phyloP scores from a whole-genome alignment of 2,888 invertebrate species.

The Drosophila merina region DNA sequence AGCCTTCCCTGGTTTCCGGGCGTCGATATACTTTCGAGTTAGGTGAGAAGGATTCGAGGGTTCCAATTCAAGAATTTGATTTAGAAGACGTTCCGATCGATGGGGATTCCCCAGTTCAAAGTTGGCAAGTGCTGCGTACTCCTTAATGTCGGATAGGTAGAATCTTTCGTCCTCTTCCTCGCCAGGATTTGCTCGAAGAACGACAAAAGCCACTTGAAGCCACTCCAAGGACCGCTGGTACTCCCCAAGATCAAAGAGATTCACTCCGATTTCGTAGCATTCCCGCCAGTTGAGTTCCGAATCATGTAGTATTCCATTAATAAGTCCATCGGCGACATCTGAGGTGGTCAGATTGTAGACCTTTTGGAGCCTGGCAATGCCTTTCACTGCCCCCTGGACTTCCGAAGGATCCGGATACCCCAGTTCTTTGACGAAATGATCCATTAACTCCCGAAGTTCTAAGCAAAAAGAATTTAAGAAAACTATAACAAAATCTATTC shows the following conservation, averaged over 20 bases:
- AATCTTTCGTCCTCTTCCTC: neutral
- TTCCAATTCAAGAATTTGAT: constrained; percentile 38
- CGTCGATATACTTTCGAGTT: constrained; percentile 38
- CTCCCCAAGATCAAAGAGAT: constrained; percentile 53
- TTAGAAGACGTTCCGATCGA: constrained; percentile 37
- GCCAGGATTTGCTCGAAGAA: constrained; percentile 17
- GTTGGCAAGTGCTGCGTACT: constrained; percentile 63
- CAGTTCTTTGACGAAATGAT: constrained; percentile 9
- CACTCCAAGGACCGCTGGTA: constrained; percentile 54
- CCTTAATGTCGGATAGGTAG: constrained; percentile 50
- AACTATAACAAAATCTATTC: too few relatives aligned
- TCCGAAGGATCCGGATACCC: constrained; percentile 91
- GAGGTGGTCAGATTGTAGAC: constrained; percentile 94
- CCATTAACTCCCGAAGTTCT: constrained; percentile 43
- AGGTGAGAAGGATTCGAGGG: constrained; percentile 37
- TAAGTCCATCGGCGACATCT: constrained; percentile 91
- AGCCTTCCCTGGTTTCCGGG: constrained; percentile 4
- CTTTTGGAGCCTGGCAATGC: constrained; percentile 94
- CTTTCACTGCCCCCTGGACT: constrained; percentile 94
- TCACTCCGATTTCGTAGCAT: constrained; percentile 68
- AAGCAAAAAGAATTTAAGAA: neutral
- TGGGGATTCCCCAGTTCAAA: constrained; percentile 57
- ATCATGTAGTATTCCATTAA: constrained; percentile 90
- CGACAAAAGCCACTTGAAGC: constrained; percentile 44
- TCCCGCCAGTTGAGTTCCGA: constrained; percentile 56